phyloP scores from a whole-genome alignment of 2,113 vertebrate genomes.

The Macquaria ambigua region DNA sequence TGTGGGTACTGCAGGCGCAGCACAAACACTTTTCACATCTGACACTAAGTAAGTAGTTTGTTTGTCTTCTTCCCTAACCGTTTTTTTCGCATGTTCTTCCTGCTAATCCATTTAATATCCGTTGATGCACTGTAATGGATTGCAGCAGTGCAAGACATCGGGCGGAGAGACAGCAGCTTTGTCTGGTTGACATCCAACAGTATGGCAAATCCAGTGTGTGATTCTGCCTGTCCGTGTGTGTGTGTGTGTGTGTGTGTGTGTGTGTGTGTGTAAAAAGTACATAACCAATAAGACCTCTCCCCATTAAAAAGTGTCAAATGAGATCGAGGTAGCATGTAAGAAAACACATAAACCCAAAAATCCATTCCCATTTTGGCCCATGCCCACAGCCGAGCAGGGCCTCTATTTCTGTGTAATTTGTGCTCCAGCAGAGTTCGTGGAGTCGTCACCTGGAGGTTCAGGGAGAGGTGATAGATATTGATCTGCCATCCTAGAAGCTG shows the following conservation, averaged over 20 bases:
- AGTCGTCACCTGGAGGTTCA: constrained; percentile 1
- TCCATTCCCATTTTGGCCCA: constrained; percentile 12
- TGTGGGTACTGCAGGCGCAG: not conserved
- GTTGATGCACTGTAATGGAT: constrained; percentile 19
- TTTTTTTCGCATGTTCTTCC: constrained; percentile 3
- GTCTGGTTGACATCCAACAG: constrained; percentile 37
- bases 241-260: not conserved
- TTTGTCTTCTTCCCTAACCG: constrained; percentile 33
- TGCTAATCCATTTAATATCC: constrained; percentile 32
- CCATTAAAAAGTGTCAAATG: constrained; percentile 31
- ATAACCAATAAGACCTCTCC: not conserved
- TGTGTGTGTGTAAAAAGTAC: not conserved
- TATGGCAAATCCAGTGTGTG: not conserved
- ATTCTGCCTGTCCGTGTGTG: not conserved
- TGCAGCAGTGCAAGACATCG: constrained; percentile 17
- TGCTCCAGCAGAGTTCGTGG: not conserved
- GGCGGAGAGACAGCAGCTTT: constrained; percentile 19
- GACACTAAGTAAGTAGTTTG: constrained; percentile 40
- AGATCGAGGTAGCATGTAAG: constrained; percentile 22
- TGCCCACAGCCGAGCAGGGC: not conserved
- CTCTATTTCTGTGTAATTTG: constrained; percentile 16
- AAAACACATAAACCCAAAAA: constrained; percentile 25
- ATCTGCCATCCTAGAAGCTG: constrained; percentile 14
- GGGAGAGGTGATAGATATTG: constrained; percentile 41
- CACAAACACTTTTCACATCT: constrained; percentile 46